Percentiles rank a stretch among this genome's conserved stretches.
Evolutionary conservation across 2,113 vertebrate genomes (phyloP).

Genomic region (Oryzias curvinotus): DNA sequence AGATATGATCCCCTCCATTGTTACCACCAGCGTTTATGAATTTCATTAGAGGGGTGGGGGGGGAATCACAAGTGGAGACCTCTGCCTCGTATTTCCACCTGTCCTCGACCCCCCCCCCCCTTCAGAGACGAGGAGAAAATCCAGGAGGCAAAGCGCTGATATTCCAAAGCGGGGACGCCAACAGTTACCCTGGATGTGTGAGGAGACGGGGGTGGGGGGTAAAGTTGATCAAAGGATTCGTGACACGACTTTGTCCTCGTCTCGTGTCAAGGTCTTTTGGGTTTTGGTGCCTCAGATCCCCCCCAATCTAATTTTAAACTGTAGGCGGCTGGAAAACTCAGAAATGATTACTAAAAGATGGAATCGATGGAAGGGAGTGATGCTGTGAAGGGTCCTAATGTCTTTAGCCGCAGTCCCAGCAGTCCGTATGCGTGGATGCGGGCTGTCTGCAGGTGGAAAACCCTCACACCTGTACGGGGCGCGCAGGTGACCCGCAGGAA

Average conservation of each 20-base stretch:
- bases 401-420: too few species aligned
- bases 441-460: too few species aligned
- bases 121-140: slow-evolving; percentile 8
- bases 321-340: too few species aligned
- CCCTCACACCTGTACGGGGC: too few species aligned
- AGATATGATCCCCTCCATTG: slow-evolving; percentile 60
- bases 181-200: slow-evolving; percentile 62
- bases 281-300: slow-evolving; percentile 34
- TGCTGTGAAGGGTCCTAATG: too few species aligned
- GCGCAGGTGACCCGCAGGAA: too few species aligned
- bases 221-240: slow-evolving; percentile 66
- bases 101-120: background rate
- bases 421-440: too few species aligned
- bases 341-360: too few species aligned
- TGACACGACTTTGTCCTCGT: slow-evolving; percentile 27
- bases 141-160: slow-evolving; percentile 36
- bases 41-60: slow-evolving; percentile 44
- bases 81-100: slow-evolving; percentile 8
- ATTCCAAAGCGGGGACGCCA: slow-evolving; percentile 43
- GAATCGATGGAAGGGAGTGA: too few species aligned
- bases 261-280: slow-evolving; percentile 64
- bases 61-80: slow-evolving; percentile 35
- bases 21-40: slow-evolving; percentile 46
- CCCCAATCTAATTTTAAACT: background rate
- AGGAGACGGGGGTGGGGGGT: slow-evolving; percentile 49